Evolutionary conservation across 2,113 vertebrate genomes (phyloP).

Genomic region (Hemicordylus capensis): DNA sequence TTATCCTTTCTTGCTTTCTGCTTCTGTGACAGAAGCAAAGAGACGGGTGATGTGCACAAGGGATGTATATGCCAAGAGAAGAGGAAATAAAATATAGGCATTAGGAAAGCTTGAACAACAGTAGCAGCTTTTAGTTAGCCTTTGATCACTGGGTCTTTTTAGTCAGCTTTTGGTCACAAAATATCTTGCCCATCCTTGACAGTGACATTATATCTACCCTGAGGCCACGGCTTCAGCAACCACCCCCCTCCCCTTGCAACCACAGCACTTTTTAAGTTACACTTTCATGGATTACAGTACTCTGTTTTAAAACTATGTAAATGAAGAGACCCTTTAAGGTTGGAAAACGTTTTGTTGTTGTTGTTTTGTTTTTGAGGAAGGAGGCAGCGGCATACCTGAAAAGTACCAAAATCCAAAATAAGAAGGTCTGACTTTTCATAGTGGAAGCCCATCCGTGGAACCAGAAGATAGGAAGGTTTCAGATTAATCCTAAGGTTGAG

Average conservation of each 20-base stretch:
- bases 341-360: too few species aligned
- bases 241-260: neutral
- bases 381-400: slow-evolving; percentile 89
- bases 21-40: too few species aligned
- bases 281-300: neutral
- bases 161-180: neutral
- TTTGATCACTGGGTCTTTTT: neutral
- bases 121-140: neutral
- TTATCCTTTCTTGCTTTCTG: too few species aligned
- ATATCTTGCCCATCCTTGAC: too few species aligned
- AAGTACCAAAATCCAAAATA: slow-evolving; percentile 93
- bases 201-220: too few species aligned
- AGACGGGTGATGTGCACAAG: neutral
- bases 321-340: neutral
- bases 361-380: too few species aligned
- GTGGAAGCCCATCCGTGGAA: slow-evolving; percentile 90
- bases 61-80: neutral
- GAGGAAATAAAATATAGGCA: neutral
- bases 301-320: neutral
- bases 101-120: neutral
- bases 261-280: neutral
- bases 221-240: too few species aligned
- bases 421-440: slow-evolving; percentile 81
- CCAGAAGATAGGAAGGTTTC: slow-evolving; percentile 91
- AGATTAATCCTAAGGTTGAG: slow-evolving; percentile 90